Percentiles rank a stretch among this genome's conserved stretches.
Evolutionary conservation across 2,113 vertebrate species (phyloP).

Genomic region (Lepus europaeus): DNA sequence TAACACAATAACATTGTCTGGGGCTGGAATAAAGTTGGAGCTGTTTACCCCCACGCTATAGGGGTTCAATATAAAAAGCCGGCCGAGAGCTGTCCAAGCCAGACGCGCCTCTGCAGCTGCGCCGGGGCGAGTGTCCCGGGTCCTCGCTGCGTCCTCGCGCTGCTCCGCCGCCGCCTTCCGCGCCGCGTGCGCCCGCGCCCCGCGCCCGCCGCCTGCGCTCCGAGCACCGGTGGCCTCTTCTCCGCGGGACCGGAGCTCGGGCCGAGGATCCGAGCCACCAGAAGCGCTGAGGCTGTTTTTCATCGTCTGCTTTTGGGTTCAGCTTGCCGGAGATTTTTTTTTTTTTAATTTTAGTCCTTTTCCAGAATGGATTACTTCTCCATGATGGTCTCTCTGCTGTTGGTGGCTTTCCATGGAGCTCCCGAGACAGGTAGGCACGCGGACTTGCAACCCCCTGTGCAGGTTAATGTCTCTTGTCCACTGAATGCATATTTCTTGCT

Average conservation of each 20-base stretch:
- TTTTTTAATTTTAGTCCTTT: not conserved
- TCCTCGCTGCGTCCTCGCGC: not conserved
- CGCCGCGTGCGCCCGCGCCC: not conserved
- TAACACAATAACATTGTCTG: conserved; percentile 93
- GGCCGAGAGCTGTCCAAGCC: conserved; percentile 81
- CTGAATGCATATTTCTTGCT: not conserved
- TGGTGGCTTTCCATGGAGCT: conserved; percentile 87
- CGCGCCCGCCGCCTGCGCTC: not conserved
- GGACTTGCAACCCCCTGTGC: not conserved
- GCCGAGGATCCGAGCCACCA: not conserved
- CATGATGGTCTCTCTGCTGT: conserved; percentile 89
- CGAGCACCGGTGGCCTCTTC: not conserved
- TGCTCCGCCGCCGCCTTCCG: not conserved
- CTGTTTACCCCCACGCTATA: conserved; percentile 90
- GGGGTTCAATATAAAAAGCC: conserved; percentile 90
- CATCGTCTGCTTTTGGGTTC: conserved; percentile 48
- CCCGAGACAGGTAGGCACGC: conserved; percentile 85
- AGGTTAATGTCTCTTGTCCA: not conserved
- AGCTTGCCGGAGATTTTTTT: conserved; percentile 31
- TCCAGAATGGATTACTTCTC: conserved; percentile 91
- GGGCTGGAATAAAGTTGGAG: conserved; percentile 88
- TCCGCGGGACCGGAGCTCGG: not conserved
- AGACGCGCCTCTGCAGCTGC: conserved; percentile 84
- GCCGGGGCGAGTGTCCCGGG: conserved; percentile 27
- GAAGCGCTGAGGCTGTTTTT: not conserved